Percentiles rank a stretch among this genome's conserved stretches.
Conservation (phyloP, 1,140 invertebrate genomes). For the Trissolcus basalis region DNA sequence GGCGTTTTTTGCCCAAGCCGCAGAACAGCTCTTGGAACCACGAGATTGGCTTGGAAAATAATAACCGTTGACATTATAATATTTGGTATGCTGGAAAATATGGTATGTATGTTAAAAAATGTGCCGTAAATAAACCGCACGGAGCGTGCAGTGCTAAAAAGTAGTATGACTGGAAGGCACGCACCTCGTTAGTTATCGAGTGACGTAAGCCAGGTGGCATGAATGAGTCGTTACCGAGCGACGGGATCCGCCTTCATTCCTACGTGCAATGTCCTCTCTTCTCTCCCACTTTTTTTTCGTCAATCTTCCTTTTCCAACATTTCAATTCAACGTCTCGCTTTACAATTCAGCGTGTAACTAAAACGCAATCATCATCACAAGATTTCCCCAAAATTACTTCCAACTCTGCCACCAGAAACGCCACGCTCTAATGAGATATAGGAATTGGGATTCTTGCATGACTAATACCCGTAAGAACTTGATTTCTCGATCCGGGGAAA, state of each 20-base stretch:
- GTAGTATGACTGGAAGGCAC: conserved; percentile 43
- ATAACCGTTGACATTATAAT: conserved; percentile 27
- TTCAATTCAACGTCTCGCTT: conserved; percentile 31
- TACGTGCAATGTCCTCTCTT: conserved; percentile 52
- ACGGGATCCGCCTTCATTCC: conserved; percentile 57
- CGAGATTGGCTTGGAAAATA: conserved; percentile 5
- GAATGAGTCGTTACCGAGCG: conserved; percentile 55
- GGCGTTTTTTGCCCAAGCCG: too few species aligned
- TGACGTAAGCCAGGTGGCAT: conserved; percentile 61
- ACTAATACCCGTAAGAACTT: too few species aligned
- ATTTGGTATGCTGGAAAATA: conserved; percentile 29
- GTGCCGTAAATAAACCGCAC: conserved; percentile 23
- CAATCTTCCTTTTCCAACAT: conserved; percentile 29
- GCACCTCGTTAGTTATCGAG: conserved; percentile 52
- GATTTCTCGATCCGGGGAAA: too few species aligned
- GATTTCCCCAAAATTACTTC: background rate
- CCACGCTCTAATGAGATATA: too few species aligned
- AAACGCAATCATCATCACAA: background rate
- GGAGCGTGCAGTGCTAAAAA: conserved; percentile 39
- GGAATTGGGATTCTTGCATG: too few species aligned
- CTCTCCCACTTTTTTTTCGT: conserved; percentile 29
- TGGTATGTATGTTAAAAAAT: conserved; percentile 33
- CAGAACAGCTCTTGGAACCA: too few species aligned
- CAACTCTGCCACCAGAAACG: too few species aligned
- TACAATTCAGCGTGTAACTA: background rate